Conservation (phyloP, 1,140 invertebrate species). For the Drosophila dunni region DNA sequence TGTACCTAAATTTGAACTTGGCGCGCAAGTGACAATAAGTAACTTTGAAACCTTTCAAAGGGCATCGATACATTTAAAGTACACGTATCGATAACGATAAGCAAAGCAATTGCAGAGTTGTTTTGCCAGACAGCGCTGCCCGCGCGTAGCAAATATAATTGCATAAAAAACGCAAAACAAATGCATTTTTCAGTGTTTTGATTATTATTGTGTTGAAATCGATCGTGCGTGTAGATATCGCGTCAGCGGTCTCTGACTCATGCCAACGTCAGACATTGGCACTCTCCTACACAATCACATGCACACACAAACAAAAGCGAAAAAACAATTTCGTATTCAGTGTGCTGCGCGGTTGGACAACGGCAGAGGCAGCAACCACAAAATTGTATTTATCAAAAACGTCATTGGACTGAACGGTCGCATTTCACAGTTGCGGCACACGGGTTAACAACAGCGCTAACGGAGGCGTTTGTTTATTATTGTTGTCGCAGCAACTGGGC, state of each 20-base stretch:
- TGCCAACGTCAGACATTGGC: constrained; percentile 28
- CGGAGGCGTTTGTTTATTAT: constrained; percentile 38
- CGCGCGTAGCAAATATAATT: constrained; percentile 39
- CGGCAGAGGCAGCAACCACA: constrained; percentile 20
- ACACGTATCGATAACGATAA: constrained; percentile 22
- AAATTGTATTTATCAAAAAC: constrained; percentile 45
- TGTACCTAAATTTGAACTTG: neutral
- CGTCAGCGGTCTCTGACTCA: constrained; percentile 35
- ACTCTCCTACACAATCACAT: constrained; percentile 5
- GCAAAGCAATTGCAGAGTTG: constrained; percentile 23
- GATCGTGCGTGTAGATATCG: constrained; percentile 24
- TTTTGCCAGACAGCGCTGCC: constrained; percentile 19
- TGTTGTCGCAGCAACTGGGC: constrained; percentile 8
- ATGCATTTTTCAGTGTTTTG: constrained; percentile 37
- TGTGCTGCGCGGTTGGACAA: constrained; percentile 29
- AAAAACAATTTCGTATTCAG: neutral
- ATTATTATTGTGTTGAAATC: constrained; percentile 31
- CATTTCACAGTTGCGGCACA: constrained; percentile 28
- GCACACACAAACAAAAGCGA: neutral
- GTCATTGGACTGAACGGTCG: constrained; percentile 36
- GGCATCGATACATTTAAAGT: neutral
- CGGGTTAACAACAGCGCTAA: constrained; percentile 14
- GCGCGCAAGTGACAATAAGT: neutral
- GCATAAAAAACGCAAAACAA: constrained; percentile 45
- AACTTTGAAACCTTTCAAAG: neutral